Evolutionary conservation across 1,140 invertebrate genomes (phyloP).

Genomic region (Camponotus pennsylvanicus): DNA sequence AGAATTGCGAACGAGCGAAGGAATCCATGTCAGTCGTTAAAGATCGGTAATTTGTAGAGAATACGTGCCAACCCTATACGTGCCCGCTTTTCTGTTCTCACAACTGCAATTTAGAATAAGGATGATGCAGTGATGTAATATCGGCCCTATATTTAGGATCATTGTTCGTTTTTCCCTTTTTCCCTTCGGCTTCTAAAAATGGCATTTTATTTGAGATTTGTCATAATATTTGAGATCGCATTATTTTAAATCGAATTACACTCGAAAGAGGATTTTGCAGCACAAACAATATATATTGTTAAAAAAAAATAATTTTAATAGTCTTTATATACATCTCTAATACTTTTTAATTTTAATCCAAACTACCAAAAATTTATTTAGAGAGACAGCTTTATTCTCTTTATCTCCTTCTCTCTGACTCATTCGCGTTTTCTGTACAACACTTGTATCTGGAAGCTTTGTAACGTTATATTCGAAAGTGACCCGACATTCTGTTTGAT

Average conservation of each 20-base stretch:
- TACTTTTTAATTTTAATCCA: not conserved
- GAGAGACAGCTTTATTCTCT: not conserved
- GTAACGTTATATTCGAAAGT: conserved; percentile 43
- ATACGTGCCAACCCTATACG: not conserved
- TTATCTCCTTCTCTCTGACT: not conserved
- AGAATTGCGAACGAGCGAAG: too few species aligned
- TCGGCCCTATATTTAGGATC: not conserved
- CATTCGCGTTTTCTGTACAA: not conserved
- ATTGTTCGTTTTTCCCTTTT: not conserved
- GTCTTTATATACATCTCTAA: not conserved
- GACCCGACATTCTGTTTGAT: conserved; percentile 38
- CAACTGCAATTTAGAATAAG: not conserved
- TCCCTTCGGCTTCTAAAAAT: too few species aligned
- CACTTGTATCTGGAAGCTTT: conserved; percentile 14
- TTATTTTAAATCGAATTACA: not conserved
- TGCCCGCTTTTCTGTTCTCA: not conserved
- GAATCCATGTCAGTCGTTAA: not conserved
- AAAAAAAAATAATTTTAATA: not conserved
- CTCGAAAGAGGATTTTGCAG: not conserved
- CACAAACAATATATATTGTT: not conserved
- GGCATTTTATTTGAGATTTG: not conserved
- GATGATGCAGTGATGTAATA: not conserved
- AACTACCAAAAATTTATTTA: not conserved
- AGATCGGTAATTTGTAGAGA: not conserved
- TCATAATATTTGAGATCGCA: not conserved